phyloP scores from a whole-genome alignment of 2,888 invertebrate genomes.

The Augiades crinisus region DNA sequence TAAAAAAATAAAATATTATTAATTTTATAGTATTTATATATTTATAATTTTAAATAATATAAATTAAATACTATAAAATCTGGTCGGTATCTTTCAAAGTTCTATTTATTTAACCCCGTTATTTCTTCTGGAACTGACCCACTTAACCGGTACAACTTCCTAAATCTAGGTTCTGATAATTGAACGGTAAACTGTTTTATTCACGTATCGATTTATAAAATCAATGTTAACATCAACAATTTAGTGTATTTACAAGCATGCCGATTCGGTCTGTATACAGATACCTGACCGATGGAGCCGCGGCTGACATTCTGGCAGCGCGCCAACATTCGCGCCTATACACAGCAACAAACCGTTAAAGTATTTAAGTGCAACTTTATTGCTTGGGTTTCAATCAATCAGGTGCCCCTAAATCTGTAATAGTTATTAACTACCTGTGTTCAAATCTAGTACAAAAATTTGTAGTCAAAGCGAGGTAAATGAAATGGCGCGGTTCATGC shows the following conservation, averaged over 20 bases:
- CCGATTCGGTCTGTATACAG: constrained; percentile 2
- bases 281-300: constrained; percentile 31
- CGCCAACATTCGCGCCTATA: constrained; percentile 35
- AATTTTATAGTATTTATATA: no score
- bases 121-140: neutral
- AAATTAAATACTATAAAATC: neutral
- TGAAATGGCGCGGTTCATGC: no score
- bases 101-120: constrained; percentile 23
- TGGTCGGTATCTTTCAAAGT: constrained; percentile 11
- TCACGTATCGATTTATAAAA: constrained; percentile 1
- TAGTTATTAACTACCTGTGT: neutral
- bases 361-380: constrained; percentile 37
- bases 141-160: neutral
- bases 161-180: constrained; percentile 5
- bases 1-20: no score
- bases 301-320: constrained; percentile 32
- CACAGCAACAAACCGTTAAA: constrained; percentile 35
- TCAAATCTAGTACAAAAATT: neutral
- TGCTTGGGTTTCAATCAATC: constrained; percentile 36
- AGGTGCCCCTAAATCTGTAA: neutral
- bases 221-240: neutral
- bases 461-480: no score
- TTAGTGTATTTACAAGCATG: neutral
- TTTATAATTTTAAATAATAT: neutral
- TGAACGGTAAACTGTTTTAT: constrained; percentile 1